Conservation (phyloP, 1,140 invertebrate genomes). For the Drosophila elegans region DNA sequence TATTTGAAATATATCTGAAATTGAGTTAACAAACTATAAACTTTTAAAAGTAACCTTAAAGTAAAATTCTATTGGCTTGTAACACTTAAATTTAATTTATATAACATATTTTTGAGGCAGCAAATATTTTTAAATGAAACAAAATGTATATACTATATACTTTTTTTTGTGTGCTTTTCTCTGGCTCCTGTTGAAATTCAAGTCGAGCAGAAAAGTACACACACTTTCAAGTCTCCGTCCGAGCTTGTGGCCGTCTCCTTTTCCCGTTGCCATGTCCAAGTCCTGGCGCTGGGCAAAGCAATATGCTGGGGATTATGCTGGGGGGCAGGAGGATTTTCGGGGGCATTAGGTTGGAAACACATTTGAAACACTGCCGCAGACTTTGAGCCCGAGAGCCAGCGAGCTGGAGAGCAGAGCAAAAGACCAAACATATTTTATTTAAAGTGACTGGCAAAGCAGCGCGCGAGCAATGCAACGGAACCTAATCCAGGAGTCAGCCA, state of each 20-base stretch:
- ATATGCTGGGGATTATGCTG: constrained; percentile 78
- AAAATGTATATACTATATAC: too few relatives aligned
- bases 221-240: constrained; percentile 69
- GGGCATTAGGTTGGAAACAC: constrained; percentile 82
- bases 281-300: constrained; percentile 66
- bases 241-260: constrained; percentile 26
- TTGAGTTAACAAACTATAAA: too few relatives aligned
- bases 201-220: constrained; percentile 83
- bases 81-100: too few relatives aligned
- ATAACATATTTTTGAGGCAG: too few relatives aligned
- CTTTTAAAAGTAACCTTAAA: too few relatives aligned
- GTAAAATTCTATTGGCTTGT: too few relatives aligned
- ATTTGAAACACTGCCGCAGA: constrained; percentile 78
- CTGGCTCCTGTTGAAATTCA: constrained; percentile 65
- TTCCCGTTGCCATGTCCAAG: constrained; percentile 30
- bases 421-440: constrained; percentile 80
- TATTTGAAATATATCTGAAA: too few relatives aligned
- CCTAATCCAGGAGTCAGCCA: constrained; percentile 70
- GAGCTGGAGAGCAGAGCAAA: constrained; percentile 47
- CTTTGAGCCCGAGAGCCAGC: constrained; percentile 11
- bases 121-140: too few relatives aligned
- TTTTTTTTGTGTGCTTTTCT: neutral
- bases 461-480: constrained; percentile 65
- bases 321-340: constrained; percentile 70
- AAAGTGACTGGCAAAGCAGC: constrained; percentile 73